These are phyloP conservation scores for Drosophila paramelanica DNA, from an alignment of 2,888 invertebrate genomes.

Conservation along the genomic window DNA sequence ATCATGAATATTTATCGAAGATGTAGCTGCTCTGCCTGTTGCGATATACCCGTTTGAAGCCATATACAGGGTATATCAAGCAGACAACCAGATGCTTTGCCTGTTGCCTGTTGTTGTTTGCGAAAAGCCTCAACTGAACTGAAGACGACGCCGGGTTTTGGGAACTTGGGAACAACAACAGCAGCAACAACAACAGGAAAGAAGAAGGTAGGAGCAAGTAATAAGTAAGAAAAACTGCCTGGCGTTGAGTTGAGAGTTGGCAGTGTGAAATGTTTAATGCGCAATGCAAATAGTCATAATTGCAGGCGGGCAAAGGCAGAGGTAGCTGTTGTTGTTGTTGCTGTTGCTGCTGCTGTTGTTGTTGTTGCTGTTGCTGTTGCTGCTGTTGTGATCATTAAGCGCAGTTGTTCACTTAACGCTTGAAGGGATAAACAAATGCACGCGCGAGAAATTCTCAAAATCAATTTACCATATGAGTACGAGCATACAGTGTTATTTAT, in stretches of 20 bases:
- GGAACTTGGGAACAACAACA: conserved; percentile 37
- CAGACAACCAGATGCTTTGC: conserved; percentile 53
- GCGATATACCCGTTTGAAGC: too few species aligned
- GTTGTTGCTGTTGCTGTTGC: conserved; percentile 15
- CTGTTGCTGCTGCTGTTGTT: neutral
- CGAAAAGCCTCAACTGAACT: conserved; percentile 18
- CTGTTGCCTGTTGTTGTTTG: conserved; percentile 29
- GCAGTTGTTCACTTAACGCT: conserved; percentile 79
- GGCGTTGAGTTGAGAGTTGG: conserved; percentile 43
- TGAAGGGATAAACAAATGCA: conserved; percentile 74
- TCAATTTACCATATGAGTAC: conserved; percentile 69
- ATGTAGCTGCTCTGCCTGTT: too few species aligned
- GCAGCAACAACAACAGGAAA: conserved; percentile 16
- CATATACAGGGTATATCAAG: conserved; percentile 27
- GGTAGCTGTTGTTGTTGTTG: conserved; percentile 29
- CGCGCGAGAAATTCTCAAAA: conserved; percentile 70
- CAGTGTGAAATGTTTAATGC: conserved; percentile 71
- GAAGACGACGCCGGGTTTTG: conserved; percentile 50
- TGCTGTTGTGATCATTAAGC: conserved; percentile 64
- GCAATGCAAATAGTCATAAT: conserved; percentile 79
- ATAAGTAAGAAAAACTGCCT: conserved; percentile 48
- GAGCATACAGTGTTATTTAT: conserved; percentile 2
- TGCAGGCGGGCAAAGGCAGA: conserved; percentile 52
- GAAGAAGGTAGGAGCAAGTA: conserved; percentile 39
- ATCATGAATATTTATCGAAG: too few species aligned